Evolutionary conservation across 2,888 invertebrate genomes (phyloP).

Genomic region (Syrista parreyssii): DNA sequence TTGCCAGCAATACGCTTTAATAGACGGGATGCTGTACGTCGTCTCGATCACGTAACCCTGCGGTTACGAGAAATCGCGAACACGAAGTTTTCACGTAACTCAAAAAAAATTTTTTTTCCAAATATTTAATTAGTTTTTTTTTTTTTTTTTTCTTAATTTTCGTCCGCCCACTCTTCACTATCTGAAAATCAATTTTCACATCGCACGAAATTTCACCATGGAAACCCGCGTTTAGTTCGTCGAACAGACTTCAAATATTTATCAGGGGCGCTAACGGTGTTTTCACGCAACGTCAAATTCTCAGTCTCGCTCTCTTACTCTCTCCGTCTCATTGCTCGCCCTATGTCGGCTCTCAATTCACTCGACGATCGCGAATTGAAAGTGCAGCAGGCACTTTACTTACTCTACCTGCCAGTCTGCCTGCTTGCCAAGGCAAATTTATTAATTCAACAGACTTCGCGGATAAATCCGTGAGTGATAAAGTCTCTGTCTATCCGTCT

Average conservation of each 20-base stretch:
- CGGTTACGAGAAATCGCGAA: too few relatives aligned
- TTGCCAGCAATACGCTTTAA: too few relatives aligned
- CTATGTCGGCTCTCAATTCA: background rate
- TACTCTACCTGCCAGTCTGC: background rate
- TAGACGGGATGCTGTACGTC: too few relatives aligned
- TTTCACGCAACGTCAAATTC: background rate
- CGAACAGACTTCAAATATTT: background rate
- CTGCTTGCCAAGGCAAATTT: background rate
- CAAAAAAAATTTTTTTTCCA: too few relatives aligned
- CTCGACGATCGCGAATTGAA: background rate
- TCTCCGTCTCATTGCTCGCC: background rate
- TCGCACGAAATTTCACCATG: too few relatives aligned
- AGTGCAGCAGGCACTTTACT: background rate
- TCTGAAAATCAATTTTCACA: too few relatives aligned
- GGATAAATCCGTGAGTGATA: background rate
- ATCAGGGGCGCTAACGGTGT: background rate
- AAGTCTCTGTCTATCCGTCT: background rate
- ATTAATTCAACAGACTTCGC: background rate
- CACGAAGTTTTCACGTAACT: too few relatives aligned
- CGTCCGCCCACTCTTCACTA: too few relatives aligned
- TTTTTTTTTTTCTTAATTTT: too few relatives aligned
- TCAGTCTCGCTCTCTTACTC: too few relatives aligned
- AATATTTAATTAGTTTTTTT: too few relatives aligned
- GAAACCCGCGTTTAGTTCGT: background rate
- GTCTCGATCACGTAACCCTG: too few relatives aligned